These are phyloP conservation scores for Therioaphis trifolii DNA, from an alignment of 2,888 invertebrate genomes.

Conservation along the genomic window DNA sequence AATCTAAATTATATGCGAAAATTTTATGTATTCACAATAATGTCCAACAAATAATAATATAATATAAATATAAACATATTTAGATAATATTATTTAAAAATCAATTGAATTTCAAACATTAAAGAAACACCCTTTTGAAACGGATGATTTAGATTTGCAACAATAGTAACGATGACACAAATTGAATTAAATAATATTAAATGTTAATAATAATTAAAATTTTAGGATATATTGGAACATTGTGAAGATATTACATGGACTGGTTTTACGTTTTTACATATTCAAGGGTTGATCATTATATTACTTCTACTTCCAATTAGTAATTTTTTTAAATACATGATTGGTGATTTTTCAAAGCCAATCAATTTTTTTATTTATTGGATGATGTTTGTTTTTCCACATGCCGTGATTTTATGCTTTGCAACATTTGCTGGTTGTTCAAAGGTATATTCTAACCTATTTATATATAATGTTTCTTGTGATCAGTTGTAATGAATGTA, in stretches of 20 bases:
- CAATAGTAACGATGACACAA: background rate
- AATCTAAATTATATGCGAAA: background rate
- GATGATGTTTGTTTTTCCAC: conserved; percentile 40
- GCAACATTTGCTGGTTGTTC: conserved; percentile 47
- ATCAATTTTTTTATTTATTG: conserved; percentile 54
- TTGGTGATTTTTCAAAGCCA: conserved; percentile 38
- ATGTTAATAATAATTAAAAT: conserved; percentile 24
- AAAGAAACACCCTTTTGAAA: background rate
- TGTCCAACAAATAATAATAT: background rate
- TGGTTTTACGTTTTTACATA: conserved; percentile 39
- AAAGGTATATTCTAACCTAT: conserved; percentile 29
- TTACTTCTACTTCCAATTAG: conserved; percentile 43
- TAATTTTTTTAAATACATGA: conserved; percentile 17
- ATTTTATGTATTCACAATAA: background rate
- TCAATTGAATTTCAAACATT: background rate
- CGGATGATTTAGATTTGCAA: background rate
- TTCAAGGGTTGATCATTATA: conserved; percentile 39
- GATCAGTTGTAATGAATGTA: conserved; percentile 7
- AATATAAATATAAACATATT: background rate
- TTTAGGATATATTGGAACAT: conserved; percentile 44
- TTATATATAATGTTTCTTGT: background rate
- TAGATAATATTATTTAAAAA: background rate
- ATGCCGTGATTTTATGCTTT: conserved; percentile 26
- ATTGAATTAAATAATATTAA: background rate
- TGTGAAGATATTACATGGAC: conserved; percentile 49